Evolutionary conservation across 23 tunicate species (phyloP).

Genomic region (Halocynthia roretzi): DNA sequence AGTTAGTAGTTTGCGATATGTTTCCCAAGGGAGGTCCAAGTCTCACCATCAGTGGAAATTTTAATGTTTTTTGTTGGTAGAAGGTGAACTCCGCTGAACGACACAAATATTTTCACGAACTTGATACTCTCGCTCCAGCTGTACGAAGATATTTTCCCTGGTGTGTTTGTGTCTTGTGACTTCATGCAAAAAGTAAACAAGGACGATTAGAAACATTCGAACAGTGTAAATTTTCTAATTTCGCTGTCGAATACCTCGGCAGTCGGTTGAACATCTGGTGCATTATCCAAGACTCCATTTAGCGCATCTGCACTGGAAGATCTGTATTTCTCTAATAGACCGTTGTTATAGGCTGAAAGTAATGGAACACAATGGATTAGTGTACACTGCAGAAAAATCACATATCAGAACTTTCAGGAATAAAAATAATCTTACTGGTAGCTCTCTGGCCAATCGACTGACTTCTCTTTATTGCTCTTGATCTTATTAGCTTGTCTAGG

Average conservation of each 20-base stretch:
- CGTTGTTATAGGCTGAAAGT: too few relatives aligned
- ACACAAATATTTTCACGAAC: conserved; percentile 60
- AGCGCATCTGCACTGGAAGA: too few relatives aligned
- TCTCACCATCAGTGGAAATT: conserved; percentile 58
- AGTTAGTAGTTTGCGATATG: neutral
- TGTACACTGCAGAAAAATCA: too few relatives aligned
- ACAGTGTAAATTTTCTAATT: too few relatives aligned
- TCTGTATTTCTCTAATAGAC: too few relatives aligned
- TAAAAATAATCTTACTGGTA: too few relatives aligned
- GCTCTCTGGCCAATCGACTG: conserved; percentile 20
- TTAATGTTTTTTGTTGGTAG: conserved; percentile 44
- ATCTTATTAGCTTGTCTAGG: conserved; percentile 51
- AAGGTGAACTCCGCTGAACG: conserved; percentile 70
- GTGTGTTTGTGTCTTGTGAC: conserved; percentile 13
- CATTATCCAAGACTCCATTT: too few relatives aligned
- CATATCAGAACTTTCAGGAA: too few relatives aligned
- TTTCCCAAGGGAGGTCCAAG: neutral
- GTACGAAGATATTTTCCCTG: conserved; percentile 33
- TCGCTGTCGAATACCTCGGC: too few relatives aligned
- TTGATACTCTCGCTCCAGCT: conserved; percentile 72
- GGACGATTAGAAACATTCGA: too few relatives aligned
- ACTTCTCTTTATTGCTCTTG: conserved; percentile 41
- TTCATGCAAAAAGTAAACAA: neutral
- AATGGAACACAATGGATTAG: too few relatives aligned
- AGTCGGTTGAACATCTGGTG: too few relatives aligned